phyloP scores from a whole-genome alignment of 2,888 invertebrate genomes.

The Pinctada fucata region DNA sequence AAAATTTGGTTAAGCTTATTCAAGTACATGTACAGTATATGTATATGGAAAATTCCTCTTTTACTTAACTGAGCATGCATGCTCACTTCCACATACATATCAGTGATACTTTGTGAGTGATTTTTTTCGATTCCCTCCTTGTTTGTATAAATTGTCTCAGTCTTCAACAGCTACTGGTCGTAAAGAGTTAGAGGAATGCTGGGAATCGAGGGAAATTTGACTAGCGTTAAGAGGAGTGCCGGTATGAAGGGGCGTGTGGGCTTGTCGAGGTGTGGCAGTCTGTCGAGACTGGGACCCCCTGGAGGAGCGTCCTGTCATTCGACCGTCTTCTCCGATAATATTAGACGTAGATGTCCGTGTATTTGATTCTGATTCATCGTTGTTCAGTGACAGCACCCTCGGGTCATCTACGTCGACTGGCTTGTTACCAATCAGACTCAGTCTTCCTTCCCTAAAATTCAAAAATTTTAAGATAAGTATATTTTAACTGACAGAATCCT shows the following conservation, averaged over 20 bases:
- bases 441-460: constrained; percentile 62
- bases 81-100: background rate
- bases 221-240: constrained; percentile 44
- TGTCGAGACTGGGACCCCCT: constrained; percentile 45
- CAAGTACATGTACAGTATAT: no score
- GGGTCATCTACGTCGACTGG: constrained; percentile 42
- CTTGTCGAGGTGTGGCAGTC: constrained; percentile 28
- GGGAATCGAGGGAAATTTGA: constrained; percentile 48
- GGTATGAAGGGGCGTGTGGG: constrained; percentile 30
- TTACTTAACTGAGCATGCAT: no score
- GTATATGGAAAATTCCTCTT: no score
- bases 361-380: constrained; percentile 45
- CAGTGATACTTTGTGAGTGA: background rate
- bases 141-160: background rate
- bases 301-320: constrained; percentile 58
- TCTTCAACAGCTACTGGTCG: constrained; percentile 22
- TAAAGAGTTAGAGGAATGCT: constrained; percentile 44
- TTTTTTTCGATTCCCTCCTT: background rate
- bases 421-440: constrained; percentile 56
- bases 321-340: constrained; percentile 57
- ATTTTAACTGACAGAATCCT: background rate
- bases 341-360: constrained; percentile 58
- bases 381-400: constrained; percentile 56
- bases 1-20: no score
- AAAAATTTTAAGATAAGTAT: constrained; percentile 5